Evolutionary conservation across 92 coral and sea anemone species (phyloP), one percentile per base, ranked within the genome.

Genomic region (Phymanthus crucifer): DNA sequence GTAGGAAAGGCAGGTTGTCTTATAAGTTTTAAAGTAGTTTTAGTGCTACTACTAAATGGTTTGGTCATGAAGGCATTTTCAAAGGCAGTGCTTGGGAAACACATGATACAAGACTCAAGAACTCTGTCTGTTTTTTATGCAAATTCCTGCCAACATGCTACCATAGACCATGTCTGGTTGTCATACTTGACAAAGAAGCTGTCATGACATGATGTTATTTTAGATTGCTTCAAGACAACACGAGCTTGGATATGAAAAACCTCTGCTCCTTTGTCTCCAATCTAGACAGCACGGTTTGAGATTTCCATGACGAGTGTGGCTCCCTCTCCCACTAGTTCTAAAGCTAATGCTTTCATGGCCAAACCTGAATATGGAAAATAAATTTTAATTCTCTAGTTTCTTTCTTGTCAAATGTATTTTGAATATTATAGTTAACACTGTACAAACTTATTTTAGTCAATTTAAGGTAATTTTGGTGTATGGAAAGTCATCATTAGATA

Each of bases 1-100:
- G 81, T 77, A 77, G 81, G 65, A 36, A 64, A 77, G 81, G 68
- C 72, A 58, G 5, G 18, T 13, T 77, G 81, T 64, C 72, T 77
- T 77, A 6, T 35, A 52, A 35, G 12, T 37, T 38, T 37, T 32
- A 48, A 50, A 0, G 38, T 75, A 75, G 79, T 19, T 17, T 29
- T 12, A 24, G 68, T 27, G 2, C 34, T 61, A 8, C 17, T 40
- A 33, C 57, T 14, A 34, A n/a, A 75, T 54, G 45, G 79, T 54
- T 57, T 75, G 70, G 57, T 66, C 79, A 32, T 77, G 81, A 77
- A 77, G 35, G 71, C 73, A 69, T 18, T 11, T 23, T 61, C 36
- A 40, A 40, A 66, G 24, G 35, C 32, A 23, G 50, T 35, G 27
- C 27, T 54, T 6, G 38, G 48, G 46, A 36, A 77, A 70, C 72